phyloP scores from a whole-genome alignment of 2,888 invertebrate species.

The Tetranychus piercei region DNA sequence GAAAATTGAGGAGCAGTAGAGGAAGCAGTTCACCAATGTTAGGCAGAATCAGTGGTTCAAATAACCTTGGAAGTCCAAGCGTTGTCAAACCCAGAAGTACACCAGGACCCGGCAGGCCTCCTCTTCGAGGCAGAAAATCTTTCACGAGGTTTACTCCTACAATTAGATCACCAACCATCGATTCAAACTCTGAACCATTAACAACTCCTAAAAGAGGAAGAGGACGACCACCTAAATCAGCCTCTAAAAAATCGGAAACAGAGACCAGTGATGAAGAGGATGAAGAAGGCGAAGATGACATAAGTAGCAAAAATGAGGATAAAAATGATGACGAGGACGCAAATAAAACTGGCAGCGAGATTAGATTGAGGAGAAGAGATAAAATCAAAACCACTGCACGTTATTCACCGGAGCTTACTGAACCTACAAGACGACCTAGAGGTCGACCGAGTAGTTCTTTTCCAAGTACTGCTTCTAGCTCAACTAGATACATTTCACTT shows the following conservation, averaged over 20 bases:
- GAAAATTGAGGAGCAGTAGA: not conserved
- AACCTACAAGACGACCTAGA: conserved; percentile 14
- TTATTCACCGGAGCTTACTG: conserved; percentile 20
- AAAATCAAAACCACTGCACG: conserved; percentile 16
- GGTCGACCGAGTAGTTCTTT: not conserved
- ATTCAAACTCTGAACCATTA: too few relatives aligned
- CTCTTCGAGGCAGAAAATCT: not conserved
- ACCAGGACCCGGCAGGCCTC: not conserved
- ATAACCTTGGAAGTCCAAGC: not conserved
- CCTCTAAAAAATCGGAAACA: not conserved
- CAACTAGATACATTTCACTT: conserved; percentile 5
- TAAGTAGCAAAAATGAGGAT: not conserved
- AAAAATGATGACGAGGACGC: not conserved
- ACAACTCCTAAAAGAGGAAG: not conserved
- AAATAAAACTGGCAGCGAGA: conserved; percentile 3
- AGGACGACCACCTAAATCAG: conserved; percentile 2
- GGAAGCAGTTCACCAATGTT: not conserved
- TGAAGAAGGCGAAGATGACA: not conserved
- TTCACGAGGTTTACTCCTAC: not conserved
- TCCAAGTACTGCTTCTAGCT: conserved; percentile 8
- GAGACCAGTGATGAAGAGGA: not conserved
- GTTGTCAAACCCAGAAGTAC: not conserved
- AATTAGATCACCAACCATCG: too few relatives aligned
- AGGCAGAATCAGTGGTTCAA: not conserved
- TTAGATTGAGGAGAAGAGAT: conserved; percentile 19